A percentile compares a stretch with the other conserved stretches of the same genome.
Conservation (phyloP, 1,140 invertebrate genomes). For the Ectropis grisescens region DNA sequence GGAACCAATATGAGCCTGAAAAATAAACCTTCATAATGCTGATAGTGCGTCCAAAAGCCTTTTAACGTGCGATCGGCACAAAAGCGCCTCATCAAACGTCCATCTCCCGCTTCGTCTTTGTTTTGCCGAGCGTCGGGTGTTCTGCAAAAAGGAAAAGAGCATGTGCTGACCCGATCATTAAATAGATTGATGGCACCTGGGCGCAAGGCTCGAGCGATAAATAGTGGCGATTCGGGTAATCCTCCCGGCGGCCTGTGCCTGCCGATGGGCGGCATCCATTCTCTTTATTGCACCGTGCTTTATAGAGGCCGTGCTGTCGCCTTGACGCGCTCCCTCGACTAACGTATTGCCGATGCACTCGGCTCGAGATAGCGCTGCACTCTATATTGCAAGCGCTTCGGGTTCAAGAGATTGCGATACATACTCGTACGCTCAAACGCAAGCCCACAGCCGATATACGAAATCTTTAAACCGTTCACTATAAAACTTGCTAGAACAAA, state of each 20-base stretch:
- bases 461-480: too few relatives aligned
- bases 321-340: conserved; percentile 49
- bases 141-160: conserved; percentile 58
- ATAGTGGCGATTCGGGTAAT: conserved; percentile 68
- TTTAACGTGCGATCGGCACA: conserved; percentile 59
- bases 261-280: conserved; percentile 65
- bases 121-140: conserved; percentile 21
- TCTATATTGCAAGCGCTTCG: too few relatives aligned
- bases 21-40: conserved; percentile 21
- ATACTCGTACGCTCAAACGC: too few relatives aligned
- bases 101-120: conserved; percentile 51
- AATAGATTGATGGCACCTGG: conserved; percentile 69
- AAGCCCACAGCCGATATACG: too few relatives aligned
- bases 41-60: conserved; percentile 51
- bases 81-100: conserved; percentile 66
- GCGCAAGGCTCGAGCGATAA: conserved; percentile 64
- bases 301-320: conserved; percentile 44
- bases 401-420: too few relatives aligned
- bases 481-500: too few relatives aligned
- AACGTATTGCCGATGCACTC: conserved; percentile 35
- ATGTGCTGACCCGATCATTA: conserved; percentile 69
- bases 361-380: too few relatives aligned
- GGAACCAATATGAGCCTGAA: too few relatives aligned
- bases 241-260: conserved; percentile 48
- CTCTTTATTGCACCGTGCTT: conserved; percentile 67